Conservation (phyloP, 2,888 invertebrate species). For the Ophion costatus region DNA sequence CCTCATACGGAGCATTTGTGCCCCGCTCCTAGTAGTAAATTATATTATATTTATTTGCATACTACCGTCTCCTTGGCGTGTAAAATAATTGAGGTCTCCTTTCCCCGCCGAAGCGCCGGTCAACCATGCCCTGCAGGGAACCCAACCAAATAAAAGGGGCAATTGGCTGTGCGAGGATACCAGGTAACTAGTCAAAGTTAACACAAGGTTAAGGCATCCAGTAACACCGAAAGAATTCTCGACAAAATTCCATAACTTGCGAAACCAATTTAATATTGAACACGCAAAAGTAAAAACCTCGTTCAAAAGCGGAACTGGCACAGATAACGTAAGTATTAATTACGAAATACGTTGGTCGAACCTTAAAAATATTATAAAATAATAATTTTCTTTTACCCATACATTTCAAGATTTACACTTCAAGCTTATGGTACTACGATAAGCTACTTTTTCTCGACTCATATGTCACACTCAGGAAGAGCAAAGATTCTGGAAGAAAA, state of each 20-base stretch:
- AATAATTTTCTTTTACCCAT: slow-evolving; percentile 18
- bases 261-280: slow-evolving; percentile 32
- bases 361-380: slow-evolving; percentile 26
- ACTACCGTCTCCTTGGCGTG: too few relatives aligned
- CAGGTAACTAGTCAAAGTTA: too few relatives aligned
- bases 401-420: slow-evolving; percentile 22
- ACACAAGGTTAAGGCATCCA: slow-evolving; percentile 15
- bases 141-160: too few relatives aligned
- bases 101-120: too few relatives aligned
- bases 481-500: slow-evolving; percentile 16
- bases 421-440: slow-evolving; percentile 24
- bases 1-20: too few relatives aligned
- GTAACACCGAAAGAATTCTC: slow-evolving; percentile 23
- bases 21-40: too few relatives aligned
- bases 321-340: neutral
- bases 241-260: slow-evolving; percentile 28
- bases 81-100: too few relatives aligned
- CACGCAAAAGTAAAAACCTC: slow-evolving; percentile 31
- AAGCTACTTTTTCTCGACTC: slow-evolving; percentile 29
- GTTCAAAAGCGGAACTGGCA: slow-evolving; percentile 5
- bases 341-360: slow-evolving; percentile 18
- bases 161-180: too few relatives aligned
- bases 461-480: slow-evolving; percentile 18
- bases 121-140: too few relatives aligned
- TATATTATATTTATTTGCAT: too few relatives aligned